Base-by-base conservation (phyloP, 2,113 vertebrate species). In the Cinclus cinclus region DNA sequence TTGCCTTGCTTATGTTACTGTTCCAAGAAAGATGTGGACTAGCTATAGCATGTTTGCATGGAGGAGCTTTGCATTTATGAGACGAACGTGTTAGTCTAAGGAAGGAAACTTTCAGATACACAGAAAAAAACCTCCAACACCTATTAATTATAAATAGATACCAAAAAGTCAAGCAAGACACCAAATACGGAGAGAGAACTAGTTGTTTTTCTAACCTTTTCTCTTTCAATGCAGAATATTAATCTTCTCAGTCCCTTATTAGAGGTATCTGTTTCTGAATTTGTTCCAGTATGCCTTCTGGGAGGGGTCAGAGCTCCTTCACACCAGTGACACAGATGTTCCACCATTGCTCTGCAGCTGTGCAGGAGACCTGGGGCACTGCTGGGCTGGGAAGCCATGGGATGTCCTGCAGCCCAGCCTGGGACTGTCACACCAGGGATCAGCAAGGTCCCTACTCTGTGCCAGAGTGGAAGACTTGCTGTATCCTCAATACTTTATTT, bases 331-430 rank as follows among this genome's bases (percentile, higher is more conserved):
- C 58, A 31, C 59, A 16, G 23, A 25, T 55, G 33, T 42, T 0
- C 1, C 81, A 35, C 21, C 71, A 35, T 14, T 0, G 0, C 19
- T 27, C 41, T 28, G 67, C 4, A 8, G 35, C 68, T 50, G 11
- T 13, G n/a, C 76, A 44, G 46, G 42, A 76, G 11, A 14, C 28
- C 11, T 22, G 27, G 44, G 58, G 19, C 6, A 4, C 47, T 28
- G 50, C 39, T 37, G 83, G 50, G 6, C 25, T 25, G 31, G 21
- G 64, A 24, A 17, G 25, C 24, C 27, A 1, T 1, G 50, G 58
- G 42, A 24, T 65, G 30, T 65, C 30, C 64, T 49, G 65, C 74
- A 74, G 47, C 67, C 47, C 56, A 31, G 58, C 20, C 44, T 86
- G 76, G 35, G 10, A 7, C 5, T 60, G 21, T 46, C 63, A 52